Evolutionary conservation across 2,797 vertebrate species (phyloP).

Genomic region (Peromyscus attwateri): DNA sequence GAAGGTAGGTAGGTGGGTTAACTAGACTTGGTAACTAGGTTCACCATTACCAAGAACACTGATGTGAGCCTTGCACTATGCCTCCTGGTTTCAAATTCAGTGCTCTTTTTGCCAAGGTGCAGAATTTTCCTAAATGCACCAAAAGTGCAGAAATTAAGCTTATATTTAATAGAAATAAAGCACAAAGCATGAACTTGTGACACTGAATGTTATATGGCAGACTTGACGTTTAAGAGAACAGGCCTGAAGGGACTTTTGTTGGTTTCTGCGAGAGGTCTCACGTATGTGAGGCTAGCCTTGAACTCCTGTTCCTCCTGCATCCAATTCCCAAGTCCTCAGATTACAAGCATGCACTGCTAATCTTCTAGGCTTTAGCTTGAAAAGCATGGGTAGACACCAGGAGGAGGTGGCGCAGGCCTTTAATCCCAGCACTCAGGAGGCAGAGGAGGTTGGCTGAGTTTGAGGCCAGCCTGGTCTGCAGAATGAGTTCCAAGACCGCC

Average conservation of each 20-base stretch:
- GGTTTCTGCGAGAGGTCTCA: neutral
- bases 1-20: neutral
- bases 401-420: neutral
- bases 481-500: neutral
- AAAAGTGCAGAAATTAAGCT: neutral
- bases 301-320: neutral
- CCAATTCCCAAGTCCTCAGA: neutral
- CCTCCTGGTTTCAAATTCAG: neutral
- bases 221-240: neutral
- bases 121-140: neutral
- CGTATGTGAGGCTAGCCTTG: neutral
- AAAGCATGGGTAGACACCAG: neutral
- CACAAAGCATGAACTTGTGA: slow-evolving; percentile 23
- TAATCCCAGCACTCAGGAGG: neutral
- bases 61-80: neutral
- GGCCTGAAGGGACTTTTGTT: neutral
- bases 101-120: neutral
- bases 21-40: neutral
- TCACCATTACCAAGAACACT: neutral
- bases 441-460: neutral
- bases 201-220: neutral
- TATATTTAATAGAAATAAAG: slow-evolving; percentile 36
- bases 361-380: neutral
- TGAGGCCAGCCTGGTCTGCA: neutral
- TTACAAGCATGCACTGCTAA: neutral